A percentile compares a stretch with the other conserved stretches of the same genome.
Conservation (phyloP, 1,140 invertebrate species). For the Cephus cinctus region DNA sequence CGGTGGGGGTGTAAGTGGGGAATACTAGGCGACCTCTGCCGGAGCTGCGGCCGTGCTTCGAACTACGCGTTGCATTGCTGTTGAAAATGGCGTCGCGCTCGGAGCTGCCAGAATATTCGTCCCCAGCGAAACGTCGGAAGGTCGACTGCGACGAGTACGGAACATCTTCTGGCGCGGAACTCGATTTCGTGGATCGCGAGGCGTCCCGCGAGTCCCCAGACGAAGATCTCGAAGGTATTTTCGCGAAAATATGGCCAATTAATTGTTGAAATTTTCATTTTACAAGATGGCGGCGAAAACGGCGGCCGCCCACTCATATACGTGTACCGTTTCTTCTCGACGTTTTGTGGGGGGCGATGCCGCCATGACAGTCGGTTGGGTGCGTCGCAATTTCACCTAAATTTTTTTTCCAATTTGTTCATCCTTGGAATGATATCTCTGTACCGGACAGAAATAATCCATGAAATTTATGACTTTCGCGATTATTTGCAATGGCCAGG, state of each 20-base stretch:
- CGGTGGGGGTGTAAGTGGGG: constrained; percentile 2
- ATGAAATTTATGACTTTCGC: too few species aligned
- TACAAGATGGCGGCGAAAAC: constrained; percentile 42
- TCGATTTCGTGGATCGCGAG: constrained; percentile 38
- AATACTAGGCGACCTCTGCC: constrained; percentile 26
- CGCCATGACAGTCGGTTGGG: constrained; percentile 39
- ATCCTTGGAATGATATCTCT: too few species aligned
- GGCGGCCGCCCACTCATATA: constrained; percentile 23
- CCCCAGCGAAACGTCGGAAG: constrained; percentile 54
- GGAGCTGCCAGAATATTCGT: constrained; percentile 54
- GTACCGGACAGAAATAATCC: too few species aligned
- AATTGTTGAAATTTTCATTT: constrained; percentile 30
- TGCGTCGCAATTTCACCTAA: constrained; percentile 4
- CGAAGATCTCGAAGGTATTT: constrained; percentile 50
- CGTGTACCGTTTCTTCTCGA: constrained; percentile 14
- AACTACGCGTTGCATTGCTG: constrained; percentile 42
- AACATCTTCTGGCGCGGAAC: constrained; percentile 28
- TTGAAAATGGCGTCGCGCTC: constrained; percentile 57
- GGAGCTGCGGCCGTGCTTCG: constrained; percentile 10
- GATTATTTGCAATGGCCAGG: too few species aligned
- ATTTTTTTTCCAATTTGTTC: constrained; percentile 3
- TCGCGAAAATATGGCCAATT: constrained; percentile 35
- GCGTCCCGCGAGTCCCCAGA: constrained; percentile 30
- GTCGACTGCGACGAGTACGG: constrained; percentile 41
- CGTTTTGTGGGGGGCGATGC: constrained; percentile 18